These are phyloP conservation scores for Nesidiocoris tenuis DNA, from an alignment of 2,888 invertebrate species.

Conservation along the genomic window DNA sequence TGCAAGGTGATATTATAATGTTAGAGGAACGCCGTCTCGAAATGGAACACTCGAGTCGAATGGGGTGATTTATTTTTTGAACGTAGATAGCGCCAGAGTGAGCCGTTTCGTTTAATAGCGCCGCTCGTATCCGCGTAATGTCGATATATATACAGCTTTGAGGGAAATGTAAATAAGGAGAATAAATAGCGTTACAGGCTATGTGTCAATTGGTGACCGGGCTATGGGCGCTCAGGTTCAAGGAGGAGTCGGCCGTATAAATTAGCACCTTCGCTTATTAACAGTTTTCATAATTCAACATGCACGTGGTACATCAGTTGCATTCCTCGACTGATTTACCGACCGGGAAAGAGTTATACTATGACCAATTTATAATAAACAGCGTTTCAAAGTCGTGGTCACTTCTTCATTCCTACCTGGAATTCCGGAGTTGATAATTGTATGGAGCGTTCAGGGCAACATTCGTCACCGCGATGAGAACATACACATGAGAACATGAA, in stretches of 20 bases:
- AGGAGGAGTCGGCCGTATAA: slow-evolving; percentile 6
- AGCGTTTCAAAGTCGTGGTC: no score
- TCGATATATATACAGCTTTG: background rate
- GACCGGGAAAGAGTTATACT: slow-evolving; percentile 4
- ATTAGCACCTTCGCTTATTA: slow-evolving; percentile 32
- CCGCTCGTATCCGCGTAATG: background rate
- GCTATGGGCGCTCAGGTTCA: slow-evolving; percentile 19
- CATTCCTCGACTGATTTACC: slow-evolving; percentile 17
- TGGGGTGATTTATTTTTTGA: background rate
- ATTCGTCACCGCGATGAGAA: no score
- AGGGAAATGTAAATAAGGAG: slow-evolving; percentile 19
- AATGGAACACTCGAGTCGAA: no score
- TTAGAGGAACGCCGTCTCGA: no score
- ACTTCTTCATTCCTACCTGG: no score
- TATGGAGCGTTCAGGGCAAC: no score
- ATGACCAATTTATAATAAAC: no score
- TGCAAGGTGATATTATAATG: no score
- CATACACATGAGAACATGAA: no score
- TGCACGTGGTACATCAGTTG: background rate
- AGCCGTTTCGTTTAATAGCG: background rate
- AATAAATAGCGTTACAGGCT: slow-evolving; percentile 24
- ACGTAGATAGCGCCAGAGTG: background rate
- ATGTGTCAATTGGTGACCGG: slow-evolving; percentile 24
- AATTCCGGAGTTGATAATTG: no score
- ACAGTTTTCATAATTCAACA: slow-evolving; percentile 22